Evolutionary conservation across 2,888 invertebrate species (phyloP).

Genomic region (Polietes domitor): DNA sequence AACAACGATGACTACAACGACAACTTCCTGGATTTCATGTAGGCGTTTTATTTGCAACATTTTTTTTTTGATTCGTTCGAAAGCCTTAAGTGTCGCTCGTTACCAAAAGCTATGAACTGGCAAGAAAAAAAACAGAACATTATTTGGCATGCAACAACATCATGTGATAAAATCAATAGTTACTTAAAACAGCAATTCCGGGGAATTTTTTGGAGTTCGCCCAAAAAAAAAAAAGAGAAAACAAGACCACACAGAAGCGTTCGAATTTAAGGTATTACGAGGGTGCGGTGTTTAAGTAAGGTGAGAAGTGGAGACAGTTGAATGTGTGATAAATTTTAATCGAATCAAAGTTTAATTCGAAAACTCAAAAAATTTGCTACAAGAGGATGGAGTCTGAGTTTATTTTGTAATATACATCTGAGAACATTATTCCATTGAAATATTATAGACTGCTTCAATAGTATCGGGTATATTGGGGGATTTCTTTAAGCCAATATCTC

Average conservation of each 20-base stretch:
- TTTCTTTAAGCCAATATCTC: no score
- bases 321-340: no score
- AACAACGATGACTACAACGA: conserved; percentile 4
- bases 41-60: conserved; percentile 13
- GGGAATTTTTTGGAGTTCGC: conserved; percentile 28
- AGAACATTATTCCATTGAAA: no score
- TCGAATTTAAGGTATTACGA: conserved; percentile 9
- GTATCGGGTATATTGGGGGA: no score
- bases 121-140: conserved; percentile 18
- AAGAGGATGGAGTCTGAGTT: no score
- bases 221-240: conserved; percentile 17
- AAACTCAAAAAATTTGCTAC: no score
- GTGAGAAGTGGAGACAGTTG: no score
- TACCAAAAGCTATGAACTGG: not conserved
- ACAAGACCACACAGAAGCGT: conserved; percentile 60
- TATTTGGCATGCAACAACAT: conserved; percentile 64
- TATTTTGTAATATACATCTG: no score
- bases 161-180: conserved; percentile 60
- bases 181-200: conserved; percentile 58
- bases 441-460: no score
- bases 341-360: no score
- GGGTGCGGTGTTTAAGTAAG: not conserved
- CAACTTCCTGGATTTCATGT: conserved; percentile 35
- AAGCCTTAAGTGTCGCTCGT: conserved; percentile 51
- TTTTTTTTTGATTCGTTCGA: not conserved